A percentile compares a stretch with the other conserved stretches of the same genome.
phyloP scores from a whole-genome alignment of 2,888 invertebrate species.

The Chamaedrilus cognettii region DNA sequence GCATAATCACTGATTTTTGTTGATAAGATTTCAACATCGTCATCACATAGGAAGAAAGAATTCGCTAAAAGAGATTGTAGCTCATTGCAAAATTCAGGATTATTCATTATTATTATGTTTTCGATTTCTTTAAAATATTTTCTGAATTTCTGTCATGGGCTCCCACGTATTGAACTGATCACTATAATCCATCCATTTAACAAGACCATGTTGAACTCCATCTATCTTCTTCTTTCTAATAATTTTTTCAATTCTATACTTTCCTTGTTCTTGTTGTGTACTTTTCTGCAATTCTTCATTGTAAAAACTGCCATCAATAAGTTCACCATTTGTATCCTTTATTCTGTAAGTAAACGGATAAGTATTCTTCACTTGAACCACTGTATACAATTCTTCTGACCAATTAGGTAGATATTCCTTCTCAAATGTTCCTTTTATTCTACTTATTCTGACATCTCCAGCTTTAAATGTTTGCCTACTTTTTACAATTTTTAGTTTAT shows the following conservation, averaged over 20 bases:
- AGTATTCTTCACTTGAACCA: background rate
- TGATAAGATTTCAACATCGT: too few relatives aligned
- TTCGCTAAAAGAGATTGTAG: too few relatives aligned
- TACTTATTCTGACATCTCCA: constrained; percentile 3
- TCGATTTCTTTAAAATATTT: too few relatives aligned
- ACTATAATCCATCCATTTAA: too few relatives aligned
- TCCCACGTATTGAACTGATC: too few relatives aligned
- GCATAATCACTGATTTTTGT: too few relatives aligned
- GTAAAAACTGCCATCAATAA: constrained; percentile 2
- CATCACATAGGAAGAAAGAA: too few relatives aligned
- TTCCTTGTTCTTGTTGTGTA: constrained; percentile 5
- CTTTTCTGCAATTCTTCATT: constrained; percentile 3
- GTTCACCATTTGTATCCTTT: background rate
- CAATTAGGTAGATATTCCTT: constrained; percentile 10
- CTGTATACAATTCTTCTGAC: background rate
- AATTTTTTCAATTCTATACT: constrained; percentile 1
- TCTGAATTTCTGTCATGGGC: too few relatives aligned
- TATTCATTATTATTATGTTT: too few relatives aligned
- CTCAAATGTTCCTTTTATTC: constrained; percentile 5
- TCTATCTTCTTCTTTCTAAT: constrained; percentile 1
- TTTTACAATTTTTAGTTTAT: background rate
- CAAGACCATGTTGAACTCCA: constrained; percentile 4
- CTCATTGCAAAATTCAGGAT: too few relatives aligned
- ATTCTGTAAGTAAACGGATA: background rate
- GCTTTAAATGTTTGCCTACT: background rate